phyloP scores from a whole-genome alignment of 2,113 vertebrate species.

The Rhinichthys klamathensis region DNA sequence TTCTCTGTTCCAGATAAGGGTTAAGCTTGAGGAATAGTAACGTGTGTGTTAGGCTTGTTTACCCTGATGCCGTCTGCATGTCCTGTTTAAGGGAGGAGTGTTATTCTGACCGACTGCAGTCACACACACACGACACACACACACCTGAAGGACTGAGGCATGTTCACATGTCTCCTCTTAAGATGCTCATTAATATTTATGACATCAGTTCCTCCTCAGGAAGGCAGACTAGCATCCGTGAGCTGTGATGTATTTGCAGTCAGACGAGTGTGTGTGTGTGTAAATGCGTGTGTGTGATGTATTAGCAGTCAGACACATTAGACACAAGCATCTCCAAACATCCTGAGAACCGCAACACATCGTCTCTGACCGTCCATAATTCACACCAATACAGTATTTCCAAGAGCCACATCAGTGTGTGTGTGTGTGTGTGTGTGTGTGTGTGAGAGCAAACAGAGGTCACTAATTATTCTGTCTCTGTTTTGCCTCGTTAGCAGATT shows the following conservation, averaged over 20 bases:
- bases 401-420: background rate
- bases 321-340: background rate
- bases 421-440: background rate
- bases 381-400: background rate
- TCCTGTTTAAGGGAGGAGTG: background rate
- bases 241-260: background rate
- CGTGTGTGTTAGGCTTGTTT: background rate
- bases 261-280: no score
- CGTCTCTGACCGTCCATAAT: background rate
- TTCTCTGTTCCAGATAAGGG: background rate
- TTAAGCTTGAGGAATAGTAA: background rate
- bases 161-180: background rate
- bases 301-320: background rate
- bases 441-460: slow-evolving; percentile 14
- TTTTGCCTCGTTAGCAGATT: background rate
- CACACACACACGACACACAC: no score
- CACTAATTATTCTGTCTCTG: slow-evolving; percentile 20
- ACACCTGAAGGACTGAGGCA: no score
- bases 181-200: background rate
- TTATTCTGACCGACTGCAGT: background rate
- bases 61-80: background rate
- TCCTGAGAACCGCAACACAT: background rate
- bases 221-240: background rate
- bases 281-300: background rate
- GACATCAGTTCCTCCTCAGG: background rate